Base-by-base conservation (phyloP, 2,113 vertebrate species). In the human region DNA sequence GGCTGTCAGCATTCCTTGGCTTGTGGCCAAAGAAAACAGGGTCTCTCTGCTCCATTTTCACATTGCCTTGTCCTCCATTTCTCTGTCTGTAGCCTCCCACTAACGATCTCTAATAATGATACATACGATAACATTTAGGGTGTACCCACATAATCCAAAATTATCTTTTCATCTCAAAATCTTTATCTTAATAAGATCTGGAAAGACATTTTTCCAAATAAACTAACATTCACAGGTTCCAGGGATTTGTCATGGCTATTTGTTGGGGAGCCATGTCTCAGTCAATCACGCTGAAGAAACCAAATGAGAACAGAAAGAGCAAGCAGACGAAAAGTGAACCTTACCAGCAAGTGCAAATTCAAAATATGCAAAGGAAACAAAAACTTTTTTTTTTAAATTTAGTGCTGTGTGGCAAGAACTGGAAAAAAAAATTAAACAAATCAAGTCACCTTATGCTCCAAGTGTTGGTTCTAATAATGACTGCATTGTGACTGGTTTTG, bases 341-440 rank as follows among this genome's bases (percentile, higher is more conserved):
- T 83, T 55, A 80, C 25, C 84, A 80, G 30, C 25, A 70, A 89
- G 55, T 84, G 82, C 23, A 50, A 72, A 79, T 22, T 61, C 23
- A 75, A 25, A 76, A 92, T 64, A 94, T 55, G 3, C 40, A 85
- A 86, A 8, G 1, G 18, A 38, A 96, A 55, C 50, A 75, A 95
- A 94, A 97, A n/a, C 2, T 13, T 0, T 1, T 94, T 40, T 55
- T 52, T 55, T 11, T 0, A 0, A 14, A 89, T 48, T 64, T 61
- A 86, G 45, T 90, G 0, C 1, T 92, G 64, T 82, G 87, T 94
- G 25, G 64, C 35, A 97, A 76, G 66, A 97, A 89, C 32, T 94
- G 66, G 27, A 57, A 32, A 32, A 64, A 83, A 90, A n/a, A 8
- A 88, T 16, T 35, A 96, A 96, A 70, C 75, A 78, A 32, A 45